phyloP scores from a whole-genome alignment of 2,113 vertebrate genomes.

The Centropus unirufus region DNA sequence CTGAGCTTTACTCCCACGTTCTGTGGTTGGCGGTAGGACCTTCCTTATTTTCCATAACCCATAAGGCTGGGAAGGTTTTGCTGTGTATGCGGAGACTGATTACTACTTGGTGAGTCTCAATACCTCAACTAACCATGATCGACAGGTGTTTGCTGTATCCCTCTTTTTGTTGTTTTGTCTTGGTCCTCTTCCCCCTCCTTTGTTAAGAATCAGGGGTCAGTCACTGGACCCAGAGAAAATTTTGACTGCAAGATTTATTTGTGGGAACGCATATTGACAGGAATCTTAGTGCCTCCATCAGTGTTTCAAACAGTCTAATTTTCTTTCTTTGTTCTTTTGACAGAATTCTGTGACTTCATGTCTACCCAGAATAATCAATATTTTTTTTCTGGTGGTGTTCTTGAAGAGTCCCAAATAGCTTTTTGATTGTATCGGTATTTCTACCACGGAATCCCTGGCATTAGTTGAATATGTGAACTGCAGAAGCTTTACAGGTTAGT shows the following conservation, averaged over 20 bases:
- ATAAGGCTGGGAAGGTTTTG: background rate
- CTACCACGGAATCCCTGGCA: background rate
- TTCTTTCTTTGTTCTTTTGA: background rate
- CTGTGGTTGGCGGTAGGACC: background rate
- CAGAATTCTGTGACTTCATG: background rate
- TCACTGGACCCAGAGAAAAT: background rate
- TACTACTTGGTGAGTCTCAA: background rate
- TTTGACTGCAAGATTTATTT: background rate
- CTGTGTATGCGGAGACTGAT: background rate
- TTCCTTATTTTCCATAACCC: background rate
- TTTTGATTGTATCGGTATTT: background rate
- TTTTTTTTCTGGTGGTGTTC: background rate
- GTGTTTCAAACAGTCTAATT: background rate
- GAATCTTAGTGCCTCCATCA: background rate
- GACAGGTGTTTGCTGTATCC: background rate
- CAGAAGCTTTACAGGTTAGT: background rate
- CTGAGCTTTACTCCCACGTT: background rate
- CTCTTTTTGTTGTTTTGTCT: background rate
- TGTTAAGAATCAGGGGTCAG: background rate
- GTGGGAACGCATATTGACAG: background rate
- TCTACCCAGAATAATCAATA: background rate
- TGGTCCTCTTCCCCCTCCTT: background rate
- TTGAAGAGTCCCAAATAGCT: background rate
- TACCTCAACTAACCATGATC: background rate
- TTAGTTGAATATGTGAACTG: background rate